Conservation (phyloP, 2,888 invertebrate genomes). For the Dione juno region DNA sequence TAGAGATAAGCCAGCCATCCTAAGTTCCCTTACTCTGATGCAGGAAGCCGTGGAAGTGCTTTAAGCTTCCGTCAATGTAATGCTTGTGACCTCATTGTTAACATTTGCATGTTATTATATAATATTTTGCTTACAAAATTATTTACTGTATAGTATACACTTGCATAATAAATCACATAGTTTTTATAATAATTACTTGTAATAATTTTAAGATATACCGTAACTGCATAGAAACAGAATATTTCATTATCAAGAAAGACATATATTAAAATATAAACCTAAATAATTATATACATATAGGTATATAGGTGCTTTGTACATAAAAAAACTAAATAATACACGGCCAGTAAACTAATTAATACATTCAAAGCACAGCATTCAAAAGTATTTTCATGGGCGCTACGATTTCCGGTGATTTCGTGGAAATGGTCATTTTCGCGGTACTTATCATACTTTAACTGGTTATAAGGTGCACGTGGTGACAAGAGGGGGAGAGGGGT, state of each 20-base stretch:
- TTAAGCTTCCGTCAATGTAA: slow-evolving; percentile 40
- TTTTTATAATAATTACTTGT: not conserved
- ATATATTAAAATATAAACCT: not conserved
- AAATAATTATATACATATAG: not conserved
- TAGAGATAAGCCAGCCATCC: slow-evolving; percentile 53
- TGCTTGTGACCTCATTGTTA: slow-evolving; percentile 35
- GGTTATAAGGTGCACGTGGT: slow-evolving; percentile 54
- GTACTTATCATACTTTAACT: slow-evolving; percentile 62
- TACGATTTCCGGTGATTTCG: slow-evolving; percentile 72
- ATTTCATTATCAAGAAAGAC: too few species aligned
- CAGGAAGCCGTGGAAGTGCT: slow-evolving; percentile 42
- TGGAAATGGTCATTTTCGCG: slow-evolving; percentile 78
- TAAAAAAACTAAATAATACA: not conserved
- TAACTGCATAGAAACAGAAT: too few species aligned
- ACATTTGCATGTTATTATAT: slow-evolving; percentile 26
- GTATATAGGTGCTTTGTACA: not conserved
- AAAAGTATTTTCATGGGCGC: slow-evolving; percentile 52
- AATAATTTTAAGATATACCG: too few species aligned
- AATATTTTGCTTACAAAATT: slow-evolving; percentile 22
- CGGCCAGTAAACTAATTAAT: not conserved
- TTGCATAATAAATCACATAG: not conserved
- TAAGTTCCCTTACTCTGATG: slow-evolving; percentile 52
- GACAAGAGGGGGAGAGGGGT: slow-evolving; percentile 47
- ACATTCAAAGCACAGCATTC: slow-evolving; percentile 22
- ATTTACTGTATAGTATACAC: not conserved